These are phyloP conservation scores for Zaprionus bogoriensis DNA, from an alignment of 2,888 invertebrate genomes.

Conservation along the genomic window DNA sequence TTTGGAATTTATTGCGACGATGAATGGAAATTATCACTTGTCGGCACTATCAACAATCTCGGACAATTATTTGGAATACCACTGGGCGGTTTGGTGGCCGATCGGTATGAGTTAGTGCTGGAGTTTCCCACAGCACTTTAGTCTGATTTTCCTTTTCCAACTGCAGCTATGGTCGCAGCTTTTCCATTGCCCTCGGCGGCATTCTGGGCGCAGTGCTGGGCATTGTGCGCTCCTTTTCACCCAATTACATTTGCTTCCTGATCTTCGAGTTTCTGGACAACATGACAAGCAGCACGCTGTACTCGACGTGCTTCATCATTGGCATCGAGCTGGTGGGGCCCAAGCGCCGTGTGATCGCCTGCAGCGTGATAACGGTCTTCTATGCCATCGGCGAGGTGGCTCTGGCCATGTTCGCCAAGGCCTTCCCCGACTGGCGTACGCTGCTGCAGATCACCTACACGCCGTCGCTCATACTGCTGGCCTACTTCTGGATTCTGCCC, in stretches of 20 bases:
- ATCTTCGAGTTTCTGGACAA: conserved; percentile 89
- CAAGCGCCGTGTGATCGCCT: conserved; percentile 88
- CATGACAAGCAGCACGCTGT: conserved; percentile 87
- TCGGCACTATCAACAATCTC: conserved; percentile 89
- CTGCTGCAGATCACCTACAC: conserved; percentile 87
- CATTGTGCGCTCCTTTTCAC: conserved; percentile 87
- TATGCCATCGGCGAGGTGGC: conserved; percentile 88
- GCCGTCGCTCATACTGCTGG: conserved; percentile 87
- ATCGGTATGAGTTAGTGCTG: conserved; percentile 85
- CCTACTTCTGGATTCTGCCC: conserved; percentile 87
- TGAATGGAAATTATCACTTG: conserved; percentile 88
- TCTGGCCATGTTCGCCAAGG: conserved; percentile 87
- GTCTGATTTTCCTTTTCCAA: not conserved
- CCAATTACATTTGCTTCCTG: conserved; percentile 88
- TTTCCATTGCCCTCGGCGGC: conserved; percentile 84
- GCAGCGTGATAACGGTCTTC: conserved; percentile 88
- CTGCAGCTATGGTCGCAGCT: conserved; percentile 85
- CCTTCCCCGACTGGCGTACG: conserved; percentile 87
- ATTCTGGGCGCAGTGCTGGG: conserved; percentile 86
- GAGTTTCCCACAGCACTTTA: not conserved
- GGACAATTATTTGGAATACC: conserved; percentile 89
- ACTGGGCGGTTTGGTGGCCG: conserved; percentile 86
- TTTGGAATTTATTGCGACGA: conserved; percentile 80
- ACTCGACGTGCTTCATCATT: conserved; percentile 88
- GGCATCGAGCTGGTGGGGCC: conserved; percentile 92